These are phyloP conservation scores for Caenorhabditis japonica DNA, from an alignment of 2,888 invertebrate species.

Conservation along the genomic window DNA sequence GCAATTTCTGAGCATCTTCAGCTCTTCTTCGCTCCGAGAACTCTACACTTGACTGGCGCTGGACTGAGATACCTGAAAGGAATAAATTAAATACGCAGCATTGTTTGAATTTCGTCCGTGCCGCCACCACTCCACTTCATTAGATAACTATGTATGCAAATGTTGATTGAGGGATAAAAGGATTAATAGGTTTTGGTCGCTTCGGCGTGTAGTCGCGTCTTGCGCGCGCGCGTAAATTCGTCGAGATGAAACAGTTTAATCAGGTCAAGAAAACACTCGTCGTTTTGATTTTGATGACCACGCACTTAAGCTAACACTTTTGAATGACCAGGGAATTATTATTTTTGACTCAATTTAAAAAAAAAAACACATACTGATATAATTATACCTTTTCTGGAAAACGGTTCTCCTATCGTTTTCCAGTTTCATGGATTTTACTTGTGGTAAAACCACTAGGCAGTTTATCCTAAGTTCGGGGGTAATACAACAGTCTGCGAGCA, in stretches of 20 bases:
- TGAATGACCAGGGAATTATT: no score
- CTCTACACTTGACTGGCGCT: conserved; percentile 70
- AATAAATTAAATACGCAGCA: neutral
- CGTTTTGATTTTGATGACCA: conserved; percentile 14
- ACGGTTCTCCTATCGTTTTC: no score
- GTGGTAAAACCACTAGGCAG: no score
- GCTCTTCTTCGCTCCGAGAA: conserved; percentile 43
- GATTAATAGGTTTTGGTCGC: conserved; percentile 27
- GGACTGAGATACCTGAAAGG: conserved; percentile 56
- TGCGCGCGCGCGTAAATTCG: conserved; percentile 23
- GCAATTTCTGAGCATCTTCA: conserved; percentile 58
- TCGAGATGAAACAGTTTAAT: conserved; percentile 43
- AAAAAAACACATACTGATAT: no score
- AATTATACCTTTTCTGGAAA: no score
- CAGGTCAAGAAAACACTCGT: conserved; percentile 49
- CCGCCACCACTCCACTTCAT: no score
- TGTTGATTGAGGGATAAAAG: conserved; percentile 38
- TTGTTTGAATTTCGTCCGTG: conserved; percentile 8
- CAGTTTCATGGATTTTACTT: no score
- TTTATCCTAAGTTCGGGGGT: no score
- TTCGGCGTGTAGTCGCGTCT: no score
- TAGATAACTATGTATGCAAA: conserved; percentile 39
- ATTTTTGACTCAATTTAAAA: no score
- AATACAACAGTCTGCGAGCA: no score
- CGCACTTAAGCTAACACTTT: no score